A percentile compares a stretch with the other conserved stretches of the same genome.
Evolutionary conservation across 2,888 invertebrate genomes (phyloP).

Genomic region (Nemotelus pantherinus): DNA sequence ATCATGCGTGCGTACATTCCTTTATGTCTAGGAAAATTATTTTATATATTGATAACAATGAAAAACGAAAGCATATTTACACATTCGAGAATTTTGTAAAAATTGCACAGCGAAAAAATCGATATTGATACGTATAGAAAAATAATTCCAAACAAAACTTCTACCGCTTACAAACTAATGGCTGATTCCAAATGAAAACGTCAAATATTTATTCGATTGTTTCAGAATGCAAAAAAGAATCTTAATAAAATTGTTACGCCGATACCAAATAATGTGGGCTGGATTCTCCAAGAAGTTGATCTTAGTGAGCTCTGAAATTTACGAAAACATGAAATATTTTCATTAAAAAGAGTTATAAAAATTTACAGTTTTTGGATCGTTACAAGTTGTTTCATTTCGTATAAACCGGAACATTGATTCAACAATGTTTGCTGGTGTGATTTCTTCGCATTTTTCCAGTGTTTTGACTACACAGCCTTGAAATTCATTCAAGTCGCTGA

Average conservation of each 20-base stretch:
- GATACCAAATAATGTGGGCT: constrained; percentile 12
- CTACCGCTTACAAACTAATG: constrained; percentile 29
- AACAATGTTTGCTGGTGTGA: constrained; percentile 82
- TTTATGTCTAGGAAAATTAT: no score
- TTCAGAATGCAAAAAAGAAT: neutral
- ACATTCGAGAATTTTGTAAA: constrained; percentile 3
- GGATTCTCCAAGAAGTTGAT: constrained; percentile 1
- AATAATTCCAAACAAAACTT: neutral
- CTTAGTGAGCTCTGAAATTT: constrained; percentile 18
- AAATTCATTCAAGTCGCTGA: constrained; percentile 57
- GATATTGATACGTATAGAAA: constrained; percentile 4
- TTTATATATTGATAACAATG: neutral
- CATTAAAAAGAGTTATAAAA: neutral
- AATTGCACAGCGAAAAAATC: constrained; percentile 12
- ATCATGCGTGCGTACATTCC: no score
- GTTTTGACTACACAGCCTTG: constrained; percentile 59
- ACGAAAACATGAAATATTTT: neutral
- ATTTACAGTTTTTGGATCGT: constrained; percentile 30
- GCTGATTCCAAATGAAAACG: constrained; percentile 14
- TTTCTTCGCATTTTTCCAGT: constrained; percentile 73
- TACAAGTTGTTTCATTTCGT: constrained; percentile 74
- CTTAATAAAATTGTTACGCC: neutral
- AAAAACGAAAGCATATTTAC: neutral
- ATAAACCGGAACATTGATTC: constrained; percentile 80
- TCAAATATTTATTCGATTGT: constrained; percentile 7